phyloP scores from a whole-genome alignment of 1,140 invertebrate species.

The Anastrepha ludens region DNA sequence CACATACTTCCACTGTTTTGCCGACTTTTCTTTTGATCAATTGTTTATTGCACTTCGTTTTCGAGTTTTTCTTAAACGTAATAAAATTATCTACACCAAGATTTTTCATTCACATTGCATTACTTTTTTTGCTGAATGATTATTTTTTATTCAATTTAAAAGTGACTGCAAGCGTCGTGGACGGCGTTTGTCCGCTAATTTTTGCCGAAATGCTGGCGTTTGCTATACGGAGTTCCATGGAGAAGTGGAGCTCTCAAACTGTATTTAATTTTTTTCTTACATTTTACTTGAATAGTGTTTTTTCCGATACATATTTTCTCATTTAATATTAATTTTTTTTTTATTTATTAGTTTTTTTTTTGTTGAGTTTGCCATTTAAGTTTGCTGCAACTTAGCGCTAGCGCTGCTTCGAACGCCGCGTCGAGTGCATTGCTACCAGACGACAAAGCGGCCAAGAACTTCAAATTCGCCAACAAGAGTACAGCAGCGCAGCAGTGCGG shows the following conservation, averaged over 20 bases:
- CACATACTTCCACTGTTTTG: not conserved
- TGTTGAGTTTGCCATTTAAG: not conserved
- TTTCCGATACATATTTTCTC: not conserved
- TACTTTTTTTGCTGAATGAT: not conserved
- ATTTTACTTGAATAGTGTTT: not conserved
- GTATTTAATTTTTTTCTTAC: not conserved
- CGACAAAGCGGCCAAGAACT: conserved; percentile 37
- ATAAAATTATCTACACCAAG: not conserved
- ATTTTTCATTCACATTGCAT: not conserved
- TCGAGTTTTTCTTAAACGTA: not conserved
- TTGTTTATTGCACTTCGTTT: not conserved
- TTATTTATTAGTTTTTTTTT: not conserved
- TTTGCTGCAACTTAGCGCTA: not conserved
- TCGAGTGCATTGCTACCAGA: conserved; percentile 46
- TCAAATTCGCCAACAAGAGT: conserved; percentile 28
- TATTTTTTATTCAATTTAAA: not conserved
- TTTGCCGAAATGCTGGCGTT: not conserved
- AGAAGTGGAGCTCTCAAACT: not conserved
- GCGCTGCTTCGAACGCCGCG: not conserved
- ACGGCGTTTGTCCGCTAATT: not conserved
- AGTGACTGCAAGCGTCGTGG: not conserved
- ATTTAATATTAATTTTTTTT: not conserved
- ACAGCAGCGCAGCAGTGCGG: not conserved
- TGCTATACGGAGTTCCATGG: not conserved
- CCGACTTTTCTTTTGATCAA: not conserved